These are phyloP conservation scores for Macroglossus sobrinus DNA, from an alignment of 2,113 vertebrate species.

Conservation along the genomic window DNA sequence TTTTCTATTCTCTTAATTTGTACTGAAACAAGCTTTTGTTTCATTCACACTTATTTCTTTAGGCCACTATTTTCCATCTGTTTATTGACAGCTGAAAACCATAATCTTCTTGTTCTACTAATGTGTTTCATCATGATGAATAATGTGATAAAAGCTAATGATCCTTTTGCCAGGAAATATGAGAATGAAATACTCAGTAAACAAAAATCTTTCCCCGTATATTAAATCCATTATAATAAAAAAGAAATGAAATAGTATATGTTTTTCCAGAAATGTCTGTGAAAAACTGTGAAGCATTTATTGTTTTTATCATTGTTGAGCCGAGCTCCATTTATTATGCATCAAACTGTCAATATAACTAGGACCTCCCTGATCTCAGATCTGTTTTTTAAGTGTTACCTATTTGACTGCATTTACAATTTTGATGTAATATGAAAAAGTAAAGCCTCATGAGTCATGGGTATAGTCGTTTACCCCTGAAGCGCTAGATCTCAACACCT, in stretches of 20 bases:
- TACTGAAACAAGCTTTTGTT: constrained; percentile 27
- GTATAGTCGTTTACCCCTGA: neutral
- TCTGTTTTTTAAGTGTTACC: neutral
- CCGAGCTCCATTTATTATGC: neutral
- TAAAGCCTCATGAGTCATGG: neutral
- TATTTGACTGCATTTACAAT: neutral
- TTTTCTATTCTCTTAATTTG: neutral
- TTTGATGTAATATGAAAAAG: neutral
- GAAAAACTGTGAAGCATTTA: neutral
- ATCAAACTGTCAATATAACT: neutral
- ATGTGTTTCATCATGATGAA: neutral
- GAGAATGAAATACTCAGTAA: constrained; percentile 19
- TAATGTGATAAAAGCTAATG: constrained; percentile 19
- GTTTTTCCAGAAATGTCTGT: constrained; percentile 8
- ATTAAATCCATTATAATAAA: constrained; percentile 40
- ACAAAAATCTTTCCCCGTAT: neutral
- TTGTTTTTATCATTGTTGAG: constrained; percentile 6
- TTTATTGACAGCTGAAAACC: constrained; percentile 16
- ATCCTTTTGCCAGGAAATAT: neutral
- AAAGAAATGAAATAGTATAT: constrained; percentile 29
- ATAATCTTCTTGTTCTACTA: constrained; percentile 43
- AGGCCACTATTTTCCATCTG: neutral
- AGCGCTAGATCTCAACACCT: neutral
- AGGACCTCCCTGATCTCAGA: neutral
- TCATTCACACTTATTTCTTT: constrained; percentile 8